Evolutionary conservation across 2,797 vertebrate species (phyloP).

Genomic region (Passerculus sandwichensis): DNA sequence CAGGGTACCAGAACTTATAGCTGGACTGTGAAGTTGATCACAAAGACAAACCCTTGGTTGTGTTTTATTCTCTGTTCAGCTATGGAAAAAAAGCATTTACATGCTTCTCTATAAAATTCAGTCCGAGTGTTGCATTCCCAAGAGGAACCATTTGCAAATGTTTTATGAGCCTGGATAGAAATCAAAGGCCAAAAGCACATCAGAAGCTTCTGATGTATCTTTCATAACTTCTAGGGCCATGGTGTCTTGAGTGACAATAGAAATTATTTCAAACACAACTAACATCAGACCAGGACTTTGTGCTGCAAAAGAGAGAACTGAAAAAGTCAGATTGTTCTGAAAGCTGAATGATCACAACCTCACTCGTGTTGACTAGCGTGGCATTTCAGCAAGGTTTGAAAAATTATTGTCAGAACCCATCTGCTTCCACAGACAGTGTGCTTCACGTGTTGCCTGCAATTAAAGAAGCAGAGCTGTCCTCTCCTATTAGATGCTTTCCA

Average conservation of each 20-base stretch:
- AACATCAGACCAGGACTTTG: neutral
- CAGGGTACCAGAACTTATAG: neutral
- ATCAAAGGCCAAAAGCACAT: conserved; percentile 13
- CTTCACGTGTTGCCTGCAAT: neutral
- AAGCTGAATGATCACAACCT: neutral
- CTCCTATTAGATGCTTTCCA: neutral
- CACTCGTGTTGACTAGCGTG: neutral
- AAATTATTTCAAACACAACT: neutral
- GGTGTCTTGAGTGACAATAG: neutral
- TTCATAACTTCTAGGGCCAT: neutral
- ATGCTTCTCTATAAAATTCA: neutral
- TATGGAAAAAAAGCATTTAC: neutral
- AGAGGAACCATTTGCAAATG: neutral
- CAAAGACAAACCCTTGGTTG: neutral
- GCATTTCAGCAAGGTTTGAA: neutral
- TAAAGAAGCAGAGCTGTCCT: conserved; percentile 12
- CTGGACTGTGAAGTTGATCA: neutral
- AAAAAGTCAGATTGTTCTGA: neutral
- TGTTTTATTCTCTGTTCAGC: neutral
- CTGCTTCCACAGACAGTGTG: neutral
- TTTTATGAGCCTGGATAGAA: neutral
- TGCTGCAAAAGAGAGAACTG: neutral
- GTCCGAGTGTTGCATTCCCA: neutral
- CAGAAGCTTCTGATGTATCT: neutral
- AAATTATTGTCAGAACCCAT: conserved; percentile 31